Percentiles rank a stretch among this genome's conserved stretches.
These are phyloP conservation scores for Fundulus diaphanus DNA, from an alignment of 2,797 vertebrate genomes.

Conservation along the genomic window DNA sequence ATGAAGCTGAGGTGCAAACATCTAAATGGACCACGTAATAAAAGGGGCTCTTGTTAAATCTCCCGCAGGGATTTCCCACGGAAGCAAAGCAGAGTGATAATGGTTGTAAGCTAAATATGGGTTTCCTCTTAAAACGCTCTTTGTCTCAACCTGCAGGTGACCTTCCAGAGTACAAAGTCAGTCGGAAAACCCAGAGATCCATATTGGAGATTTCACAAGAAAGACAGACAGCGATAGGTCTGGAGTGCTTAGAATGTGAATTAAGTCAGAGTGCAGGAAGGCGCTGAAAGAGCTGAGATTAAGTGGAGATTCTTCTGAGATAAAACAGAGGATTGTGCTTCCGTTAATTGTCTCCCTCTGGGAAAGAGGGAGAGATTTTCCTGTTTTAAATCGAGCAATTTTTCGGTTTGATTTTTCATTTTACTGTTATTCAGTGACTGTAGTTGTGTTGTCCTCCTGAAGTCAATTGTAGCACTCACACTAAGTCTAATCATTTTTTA, in stretches of 20 bases:
- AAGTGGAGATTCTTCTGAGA: constrained; percentile 63
- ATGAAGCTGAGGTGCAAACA: neutral
- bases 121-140: constrained; percentile 42
- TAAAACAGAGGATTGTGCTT: constrained; percentile 62
- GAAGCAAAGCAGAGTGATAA: constrained; percentile 29
- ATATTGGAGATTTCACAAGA: constrained; percentile 66
- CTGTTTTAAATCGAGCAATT: constrained; percentile 32
- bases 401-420: constrained; percentile 32
- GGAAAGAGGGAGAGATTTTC: constrained; percentile 47
- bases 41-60: constrained; percentile 29
- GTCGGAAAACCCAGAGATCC: constrained; percentile 57
- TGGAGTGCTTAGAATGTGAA: constrained; percentile 66
- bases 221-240: constrained; percentile 56
- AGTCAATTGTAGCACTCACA: no score
- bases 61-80: constrained; percentile 31
- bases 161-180: constrained; percentile 66
- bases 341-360: constrained; percentile 76
- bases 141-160: constrained; percentile 59
- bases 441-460: neutral
- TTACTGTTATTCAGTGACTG: constrained; percentile 18
- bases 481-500: no score
- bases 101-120: constrained; percentile 34
- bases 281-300: constrained; percentile 56
- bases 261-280: constrained; percentile 44
- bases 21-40: constrained; percentile 22